Evolutionary conservation across 2,113 vertebrate species (phyloP), one percentile per base, ranked within the genome.

Genomic region (Dryoscopus gambensis): DNA sequence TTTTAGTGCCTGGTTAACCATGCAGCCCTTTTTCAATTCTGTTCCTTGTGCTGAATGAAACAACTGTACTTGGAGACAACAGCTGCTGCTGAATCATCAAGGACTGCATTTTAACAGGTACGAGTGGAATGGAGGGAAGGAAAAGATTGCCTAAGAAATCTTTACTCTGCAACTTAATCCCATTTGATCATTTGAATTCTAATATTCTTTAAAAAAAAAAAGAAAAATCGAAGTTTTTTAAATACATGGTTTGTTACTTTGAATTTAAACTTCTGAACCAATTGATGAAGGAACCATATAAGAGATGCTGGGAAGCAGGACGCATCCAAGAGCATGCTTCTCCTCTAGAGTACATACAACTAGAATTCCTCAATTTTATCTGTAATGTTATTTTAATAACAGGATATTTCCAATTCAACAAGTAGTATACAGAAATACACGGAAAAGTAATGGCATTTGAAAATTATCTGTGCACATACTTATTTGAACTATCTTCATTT

Each of bases 401-500:
- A 87, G 24, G 11, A 44, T 55, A 81, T 71, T 84, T 91, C 69
- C 40, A 94, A 75, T 87, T 84, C n/a, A 89, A 84, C 52, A 78
- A 53, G 19, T 10, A 64, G 20, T 16, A 93, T 40, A 59, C 27
- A 59, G 49, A 44, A 90, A 80, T 69, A 91, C 42, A 90, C 1
- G 33, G 23, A 37, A 68, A 50, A 60, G 17, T 31, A 60, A 57
- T 25, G 9, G 69, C 62, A 78, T 52, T 75, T 91, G 33, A 90
- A 74, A 70, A 24, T 50, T 55, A 63, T 55, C 76, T 64, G 37
- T 87, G 56, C 19, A 84, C 75, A 84, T 73, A 76, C 40, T 89
- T 89, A 55, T 78, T 78, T 4, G 2, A 87, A 59, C 37, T 19
- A 67, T 65, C 64, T 84, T 78, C 14, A 62, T 67, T 84, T 81